Percentiles rank a stretch among this genome's conserved stretches.
phyloP scores from a whole-genome alignment of 2,113 vertebrate genomes.

The Colius striatus region DNA sequence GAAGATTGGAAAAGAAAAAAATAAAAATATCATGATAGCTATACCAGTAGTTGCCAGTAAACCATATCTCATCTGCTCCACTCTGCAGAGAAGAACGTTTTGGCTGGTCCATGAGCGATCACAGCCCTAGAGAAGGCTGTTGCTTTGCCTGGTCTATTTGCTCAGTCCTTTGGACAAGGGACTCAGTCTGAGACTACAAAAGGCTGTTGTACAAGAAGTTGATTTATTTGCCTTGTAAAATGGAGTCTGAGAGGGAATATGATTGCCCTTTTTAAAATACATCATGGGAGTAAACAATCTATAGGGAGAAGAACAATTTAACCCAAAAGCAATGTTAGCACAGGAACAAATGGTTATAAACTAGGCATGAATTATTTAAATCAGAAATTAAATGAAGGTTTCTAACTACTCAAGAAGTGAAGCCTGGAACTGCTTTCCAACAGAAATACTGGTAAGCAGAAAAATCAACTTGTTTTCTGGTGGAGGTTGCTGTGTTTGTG shows the following conservation, averaged over 20 bases:
- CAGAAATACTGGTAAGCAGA: neutral
- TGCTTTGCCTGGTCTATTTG: fast-evolving
- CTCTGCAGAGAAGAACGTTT: neutral
- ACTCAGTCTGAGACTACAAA: neutral
- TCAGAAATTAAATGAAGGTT: constrained; percentile 25
- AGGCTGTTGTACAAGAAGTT: neutral
- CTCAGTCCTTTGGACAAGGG: neutral
- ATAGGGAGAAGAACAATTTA: constrained; percentile 35
- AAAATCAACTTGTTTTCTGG: neutral
- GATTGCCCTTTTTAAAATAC: constrained; percentile 56
- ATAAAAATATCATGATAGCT: neutral
- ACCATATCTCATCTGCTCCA: neutral
- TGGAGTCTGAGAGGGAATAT: constrained; percentile 8
- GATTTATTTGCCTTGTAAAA: constrained; percentile 50
- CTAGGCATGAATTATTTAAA: constrained; percentile 53
- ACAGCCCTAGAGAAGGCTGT: neutral
- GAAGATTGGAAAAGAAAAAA: neutral
- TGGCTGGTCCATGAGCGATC: neutral
- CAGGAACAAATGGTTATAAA: constrained; percentile 44
- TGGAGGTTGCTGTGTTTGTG: neutral
- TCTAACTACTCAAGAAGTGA: neutral
- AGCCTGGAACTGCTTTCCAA: neutral
- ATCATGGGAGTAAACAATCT: constrained; percentile 12
- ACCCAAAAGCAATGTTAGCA: constrained; percentile 48
- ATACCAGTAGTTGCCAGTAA: neutral